Evolutionary conservation across 2,888 invertebrate species (phyloP), one percentile per base, ranked within the genome.

Genomic region (Auanema sp.): DNA sequence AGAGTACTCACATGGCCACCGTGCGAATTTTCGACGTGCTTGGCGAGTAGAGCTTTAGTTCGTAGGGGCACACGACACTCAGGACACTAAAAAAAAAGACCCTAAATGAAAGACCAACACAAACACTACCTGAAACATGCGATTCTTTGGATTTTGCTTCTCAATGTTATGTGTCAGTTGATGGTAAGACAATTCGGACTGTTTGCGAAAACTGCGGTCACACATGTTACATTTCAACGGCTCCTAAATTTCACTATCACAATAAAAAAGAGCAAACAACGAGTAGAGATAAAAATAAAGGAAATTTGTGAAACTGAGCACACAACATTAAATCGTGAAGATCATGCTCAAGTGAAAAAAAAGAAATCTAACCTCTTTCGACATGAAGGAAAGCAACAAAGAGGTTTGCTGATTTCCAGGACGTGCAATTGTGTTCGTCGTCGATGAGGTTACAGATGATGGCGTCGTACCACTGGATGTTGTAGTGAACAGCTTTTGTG

Each of bases 131-230:
- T 72, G 71, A 33, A 60, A 73, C 66, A 74, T 68, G 10, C 69
- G 53, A 42, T 71, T 71, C 33, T 65, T 69, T 43, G 56, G 58
- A 16, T 59, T 58, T 92, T 92, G 66, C 51, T 71, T 69, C 57
- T 81, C 81, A 51, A 81, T 71, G 53, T 78, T 70, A 64, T 81
- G 81, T 2, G 81, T 79, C 55, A 78, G 76, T n/a, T 69, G 73
- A 64, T 81, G 81, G 33, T 76, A 65, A 10, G 57, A 66, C 55
- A 78, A 65, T 10, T 81, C 81, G 25, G 72, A 68, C 25, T 92
- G 91, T 85, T 94, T 92, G 68, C 90, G 91, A 86, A 96, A 96
- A 59, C 90, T 90, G 85, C 94, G 93, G 76, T 91, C 90, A 86
- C 96, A 96, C 81, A 94, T 90, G 61, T 72, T 67, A 49, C 71